Evolutionary conservation across 2,113 vertebrate genomes (phyloP).

Genomic region (Tyto alba): DNA sequence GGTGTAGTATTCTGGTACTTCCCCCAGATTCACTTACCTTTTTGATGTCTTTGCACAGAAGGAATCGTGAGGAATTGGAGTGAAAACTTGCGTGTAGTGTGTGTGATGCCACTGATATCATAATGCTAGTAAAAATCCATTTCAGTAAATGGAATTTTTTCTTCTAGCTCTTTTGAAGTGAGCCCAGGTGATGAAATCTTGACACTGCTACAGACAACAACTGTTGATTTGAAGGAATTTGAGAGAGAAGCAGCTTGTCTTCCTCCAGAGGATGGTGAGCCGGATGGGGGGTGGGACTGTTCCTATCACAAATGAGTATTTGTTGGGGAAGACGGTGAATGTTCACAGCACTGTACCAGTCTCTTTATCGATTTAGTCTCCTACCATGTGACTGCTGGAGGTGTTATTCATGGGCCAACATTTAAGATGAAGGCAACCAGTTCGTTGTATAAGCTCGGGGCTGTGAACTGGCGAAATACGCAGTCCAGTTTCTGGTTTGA

Average conservation of each 20-base stretch:
- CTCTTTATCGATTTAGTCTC: neutral
- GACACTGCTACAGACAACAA: conserved; percentile 73
- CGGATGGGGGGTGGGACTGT: neutral
- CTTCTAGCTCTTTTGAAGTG: conserved; percentile 56
- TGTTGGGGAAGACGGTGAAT: neutral
- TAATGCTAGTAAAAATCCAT: neutral
- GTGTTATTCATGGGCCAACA: neutral
- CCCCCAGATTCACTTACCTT: neutral
- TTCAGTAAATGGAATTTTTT: neutral
- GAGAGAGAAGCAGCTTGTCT: conserved; percentile 79
- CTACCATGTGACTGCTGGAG: neutral
- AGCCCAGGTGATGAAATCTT: conserved; percentile 86
- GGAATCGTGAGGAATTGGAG: neutral
- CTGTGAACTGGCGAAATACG: neutral
- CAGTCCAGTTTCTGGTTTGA: neutral
- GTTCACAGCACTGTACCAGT: neutral
- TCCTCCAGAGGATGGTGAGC: conserved; percentile 90
- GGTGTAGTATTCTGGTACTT: neutral
- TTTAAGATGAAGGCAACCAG: neutral
- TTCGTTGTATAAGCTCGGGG: neutral
- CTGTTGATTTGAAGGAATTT: conserved; percentile 77
- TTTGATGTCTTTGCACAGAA: neutral
- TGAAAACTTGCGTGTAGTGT: neutral
- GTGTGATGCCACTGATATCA: neutral
- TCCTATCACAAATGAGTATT: neutral